Evolutionary conservation across 2,113 vertebrate species (phyloP).

Genomic region (Corythaeola cristata): DNA sequence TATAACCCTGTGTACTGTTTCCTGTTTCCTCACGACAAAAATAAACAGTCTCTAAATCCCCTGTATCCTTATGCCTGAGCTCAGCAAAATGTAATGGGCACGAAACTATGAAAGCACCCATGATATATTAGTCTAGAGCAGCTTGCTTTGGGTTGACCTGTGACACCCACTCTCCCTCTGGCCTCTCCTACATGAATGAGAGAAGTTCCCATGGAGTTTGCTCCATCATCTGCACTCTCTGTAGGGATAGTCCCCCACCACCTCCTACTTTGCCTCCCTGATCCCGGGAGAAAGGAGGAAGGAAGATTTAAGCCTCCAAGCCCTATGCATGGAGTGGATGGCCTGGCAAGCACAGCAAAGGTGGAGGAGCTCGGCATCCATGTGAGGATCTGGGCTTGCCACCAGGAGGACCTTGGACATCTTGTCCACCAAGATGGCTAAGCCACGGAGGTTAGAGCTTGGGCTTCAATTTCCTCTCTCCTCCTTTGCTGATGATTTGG

Average conservation of each 20-base stretch:
- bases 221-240: background rate
- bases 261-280: background rate
- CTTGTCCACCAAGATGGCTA: background rate
- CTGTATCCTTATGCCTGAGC: slow-evolving; percentile 13
- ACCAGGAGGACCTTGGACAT: accelerated
- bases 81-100: background rate
- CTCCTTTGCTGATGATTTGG: background rate
- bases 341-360: accelerated
- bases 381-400: background rate
- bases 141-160: background rate
- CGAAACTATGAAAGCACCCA: background rate
- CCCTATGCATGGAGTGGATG: background rate
- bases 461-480: background rate
- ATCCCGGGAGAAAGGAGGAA: background rate
- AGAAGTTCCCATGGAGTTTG: background rate
- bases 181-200: background rate
- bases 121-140: background rate
- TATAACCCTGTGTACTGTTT: slow-evolving; percentile 52
- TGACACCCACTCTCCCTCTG: accelerated
- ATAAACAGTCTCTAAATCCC: slow-evolving; percentile 40
- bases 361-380: background rate
- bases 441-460: background rate
- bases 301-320: background rate
- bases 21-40: slow-evolving; percentile 30
- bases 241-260: background rate